These are phyloP conservation scores for Copsychus sechellarum DNA, from an alignment of 2,113 vertebrate species.

Conservation along the genomic window DNA sequence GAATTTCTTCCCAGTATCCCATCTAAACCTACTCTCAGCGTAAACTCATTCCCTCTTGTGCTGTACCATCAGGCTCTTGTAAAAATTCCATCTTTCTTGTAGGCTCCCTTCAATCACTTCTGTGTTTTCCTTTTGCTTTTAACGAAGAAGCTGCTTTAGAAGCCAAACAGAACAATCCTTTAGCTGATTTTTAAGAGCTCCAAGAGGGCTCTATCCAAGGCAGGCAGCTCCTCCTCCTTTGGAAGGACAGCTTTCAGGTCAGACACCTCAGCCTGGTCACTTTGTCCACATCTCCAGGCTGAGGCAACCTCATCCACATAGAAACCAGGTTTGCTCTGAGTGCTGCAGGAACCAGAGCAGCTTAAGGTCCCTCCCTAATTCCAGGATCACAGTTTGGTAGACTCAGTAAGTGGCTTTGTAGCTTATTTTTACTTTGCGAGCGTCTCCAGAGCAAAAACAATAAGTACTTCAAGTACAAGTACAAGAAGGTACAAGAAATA, in stretches of 20 bases:
- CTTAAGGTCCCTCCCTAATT: neutral
- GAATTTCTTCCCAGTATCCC: neutral
- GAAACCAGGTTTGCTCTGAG: neutral
- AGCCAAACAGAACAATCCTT: neutral
- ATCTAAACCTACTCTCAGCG: neutral
- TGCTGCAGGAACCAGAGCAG: neutral
- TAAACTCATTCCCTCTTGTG: neutral
- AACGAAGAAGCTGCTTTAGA: neutral
- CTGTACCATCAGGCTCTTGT: neutral
- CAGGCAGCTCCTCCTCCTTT: neutral
- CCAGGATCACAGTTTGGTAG: neutral
- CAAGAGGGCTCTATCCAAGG: neutral
- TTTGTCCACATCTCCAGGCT: neutral
- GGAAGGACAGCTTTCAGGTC: neutral
- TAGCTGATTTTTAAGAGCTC: neutral
- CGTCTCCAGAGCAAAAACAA: neutral
- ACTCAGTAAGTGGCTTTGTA: neutral
- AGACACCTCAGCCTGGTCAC: neutral
- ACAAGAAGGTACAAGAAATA: neutral
- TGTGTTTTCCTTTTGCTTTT: neutral
- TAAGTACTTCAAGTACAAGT: neutral
- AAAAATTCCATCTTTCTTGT: neutral
- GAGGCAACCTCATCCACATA: neutral
- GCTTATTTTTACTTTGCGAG: neutral
- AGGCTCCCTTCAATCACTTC: neutral